Evolutionary conservation across 2,888 invertebrate species (phyloP).

Genomic region (Corbicula japonica): DNA sequence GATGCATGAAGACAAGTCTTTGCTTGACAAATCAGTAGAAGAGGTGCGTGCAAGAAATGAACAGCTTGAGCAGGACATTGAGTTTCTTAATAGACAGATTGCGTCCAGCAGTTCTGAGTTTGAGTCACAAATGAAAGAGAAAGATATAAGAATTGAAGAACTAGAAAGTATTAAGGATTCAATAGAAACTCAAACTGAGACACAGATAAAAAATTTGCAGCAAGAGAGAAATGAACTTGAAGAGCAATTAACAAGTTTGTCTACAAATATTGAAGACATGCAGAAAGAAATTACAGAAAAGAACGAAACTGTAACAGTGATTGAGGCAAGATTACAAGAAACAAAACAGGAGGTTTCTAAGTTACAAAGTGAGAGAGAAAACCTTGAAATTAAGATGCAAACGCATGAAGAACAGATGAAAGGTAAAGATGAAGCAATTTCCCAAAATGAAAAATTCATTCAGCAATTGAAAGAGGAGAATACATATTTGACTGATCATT

Average conservation of each 20-base stretch:
- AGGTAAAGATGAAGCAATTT: conserved; percentile 16
- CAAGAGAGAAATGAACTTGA: conserved; percentile 17
- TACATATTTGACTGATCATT: conserved; percentile 6
- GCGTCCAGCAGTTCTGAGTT: neutral
- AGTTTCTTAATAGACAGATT: conserved; percentile 3
- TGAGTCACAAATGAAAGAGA: conserved; percentile 13
- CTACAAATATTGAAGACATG: conserved; percentile 54
- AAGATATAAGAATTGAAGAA: conserved; percentile 10
- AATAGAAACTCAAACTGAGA: conserved; percentile 4
- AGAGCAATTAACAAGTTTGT: conserved; percentile 54
- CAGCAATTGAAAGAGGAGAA: conserved; percentile 30
- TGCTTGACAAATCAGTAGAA: conserved; percentile 24
- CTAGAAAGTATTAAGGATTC: conserved; percentile 1
- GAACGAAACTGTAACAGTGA: conserved; percentile 21
- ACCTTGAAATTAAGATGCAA: conserved; percentile 1
- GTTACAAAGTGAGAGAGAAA: conserved; percentile 1
- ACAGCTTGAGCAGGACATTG: conserved; percentile 21
- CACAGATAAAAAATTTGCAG: neutral
- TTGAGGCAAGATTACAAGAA: conserved; percentile 10
- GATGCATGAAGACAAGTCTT: conserved; percentile 35
- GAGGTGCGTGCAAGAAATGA: conserved; percentile 21
- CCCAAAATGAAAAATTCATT: conserved; percentile 6
- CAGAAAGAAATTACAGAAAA: conserved; percentile 25
- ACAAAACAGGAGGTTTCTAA: conserved; percentile 6
- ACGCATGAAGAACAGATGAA: conserved; percentile 35